Base-by-base conservation (phyloP, 2,113 vertebrate genomes). In the Cnemophilus loriae region DNA sequence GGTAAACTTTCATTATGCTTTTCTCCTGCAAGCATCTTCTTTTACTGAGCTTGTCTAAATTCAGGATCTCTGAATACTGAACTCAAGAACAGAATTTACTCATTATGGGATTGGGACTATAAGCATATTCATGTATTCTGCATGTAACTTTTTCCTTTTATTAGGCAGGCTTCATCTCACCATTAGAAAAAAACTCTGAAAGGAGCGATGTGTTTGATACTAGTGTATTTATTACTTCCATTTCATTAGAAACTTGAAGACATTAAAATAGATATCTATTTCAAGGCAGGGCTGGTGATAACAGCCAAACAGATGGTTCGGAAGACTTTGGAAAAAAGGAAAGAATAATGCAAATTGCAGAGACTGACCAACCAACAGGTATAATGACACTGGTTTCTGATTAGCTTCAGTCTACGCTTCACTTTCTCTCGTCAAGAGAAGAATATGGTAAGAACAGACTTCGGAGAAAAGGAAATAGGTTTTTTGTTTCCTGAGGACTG, bases 1-100 rank as follows among this genome's bases (percentile, higher is more conserved):
- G 90, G 95, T 95, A 97, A 95, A 97, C 95, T 96, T 96, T 65
- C 90, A 94, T 95, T 94, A 93, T 53, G 75, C 55, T 79, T 88
- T 95, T 93, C 85, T 95, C 88, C 82, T 90, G 75, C 50, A 53
- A 90, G 57, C 79, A 69, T 94, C 84, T 91, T 95, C 70, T 94
- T 96, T 67, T 69, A 73, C 61, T 50, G 39, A 84, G 75, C 59
- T 84, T 87, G 17, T 87, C 56, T 89, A 44, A 94, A 87, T 89
- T 84, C 60, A 41, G 57, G 9, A 79, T 87, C 69, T 91, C 24
- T 88, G 49, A 92, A 73, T 86, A 65, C 53, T 32, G 67, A 94
- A 55, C 37, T 95, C 52, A 71, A 27, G 52, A 39, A 28, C 39
- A 64, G 57, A 80, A 92, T 70, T 91, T 71, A 35, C 60, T 82